phyloP scores from a whole-genome alignment of 2,797 vertebrate species.

The Sebastes miniatus region DNA sequence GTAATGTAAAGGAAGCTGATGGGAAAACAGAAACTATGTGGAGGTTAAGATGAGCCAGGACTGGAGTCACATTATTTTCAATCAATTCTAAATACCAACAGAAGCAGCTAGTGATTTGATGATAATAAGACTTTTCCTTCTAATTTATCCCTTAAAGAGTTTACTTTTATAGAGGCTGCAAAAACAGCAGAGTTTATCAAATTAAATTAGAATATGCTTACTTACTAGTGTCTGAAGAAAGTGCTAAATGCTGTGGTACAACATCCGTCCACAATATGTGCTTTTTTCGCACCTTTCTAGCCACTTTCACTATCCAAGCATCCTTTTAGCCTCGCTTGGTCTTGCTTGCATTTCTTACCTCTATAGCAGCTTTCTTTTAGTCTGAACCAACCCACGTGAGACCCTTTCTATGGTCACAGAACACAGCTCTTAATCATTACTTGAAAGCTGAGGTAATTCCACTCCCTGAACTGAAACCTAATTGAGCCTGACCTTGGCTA shows the following conservation, averaged over 20 bases:
- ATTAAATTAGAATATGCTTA: constrained; percentile 4
- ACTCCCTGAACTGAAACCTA: not conserved
- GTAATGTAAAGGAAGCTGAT: not conserved
- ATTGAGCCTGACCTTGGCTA: not conserved
- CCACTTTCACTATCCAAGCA: not conserved
- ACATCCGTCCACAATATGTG: not conserved
- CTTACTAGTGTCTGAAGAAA: not conserved
- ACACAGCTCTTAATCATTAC: not conserved
- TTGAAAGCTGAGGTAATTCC: not conserved
- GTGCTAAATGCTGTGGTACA: not conserved
- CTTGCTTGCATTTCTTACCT: not conserved
- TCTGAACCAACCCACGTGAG: not conserved
- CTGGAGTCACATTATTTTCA: not conserved
- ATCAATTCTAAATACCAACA: not conserved
- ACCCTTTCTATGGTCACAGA: not conserved
- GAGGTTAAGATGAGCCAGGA: not conserved
- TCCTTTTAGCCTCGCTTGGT: not conserved
- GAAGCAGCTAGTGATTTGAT: not conserved
- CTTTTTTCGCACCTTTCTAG: no score
- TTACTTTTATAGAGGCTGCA: not conserved
- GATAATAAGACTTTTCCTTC: not conserved
- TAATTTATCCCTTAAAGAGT: not conserved
- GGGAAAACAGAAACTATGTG: not conserved
- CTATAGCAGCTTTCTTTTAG: not conserved
- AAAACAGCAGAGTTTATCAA: not conserved